phyloP scores from a whole-genome alignment of 2,113 vertebrate species.

The Antechinus stuartii region DNA sequence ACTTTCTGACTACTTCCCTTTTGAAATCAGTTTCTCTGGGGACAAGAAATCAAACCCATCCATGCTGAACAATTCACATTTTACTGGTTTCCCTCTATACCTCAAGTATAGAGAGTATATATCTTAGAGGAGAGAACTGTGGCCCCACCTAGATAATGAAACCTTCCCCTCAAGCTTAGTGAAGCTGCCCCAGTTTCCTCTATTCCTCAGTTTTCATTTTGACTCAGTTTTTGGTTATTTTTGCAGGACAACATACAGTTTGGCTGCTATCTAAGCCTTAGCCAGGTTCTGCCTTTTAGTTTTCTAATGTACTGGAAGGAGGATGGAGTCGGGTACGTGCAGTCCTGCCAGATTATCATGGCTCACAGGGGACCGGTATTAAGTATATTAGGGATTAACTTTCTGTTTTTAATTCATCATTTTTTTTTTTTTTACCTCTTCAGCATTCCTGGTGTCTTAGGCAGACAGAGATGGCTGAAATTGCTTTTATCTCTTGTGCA shows the following conservation, averaged over 20 bases:
- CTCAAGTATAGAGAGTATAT: not conserved
- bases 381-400: not conserved
- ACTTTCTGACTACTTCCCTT: not conserved
- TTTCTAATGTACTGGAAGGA: not conserved
- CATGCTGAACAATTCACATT: not conserved
- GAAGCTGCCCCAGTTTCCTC: not conserved
- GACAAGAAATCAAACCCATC: not conserved
- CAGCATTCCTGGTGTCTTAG: not conserved
- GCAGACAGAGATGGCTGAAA: not conserved
- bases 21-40: not conserved
- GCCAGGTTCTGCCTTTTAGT: not conserved
- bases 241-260: not conserved
- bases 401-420: not conserved
- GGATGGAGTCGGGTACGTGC: not conserved
- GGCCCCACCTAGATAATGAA: not conserved
- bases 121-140: not conserved
- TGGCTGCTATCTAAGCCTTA: not conserved
- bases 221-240: not conserved
- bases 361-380: not conserved
- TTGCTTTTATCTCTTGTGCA: not conserved
- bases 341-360: not conserved
- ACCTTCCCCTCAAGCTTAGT: not conserved
- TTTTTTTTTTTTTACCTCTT: not conserved
- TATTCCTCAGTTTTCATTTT: not conserved
- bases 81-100: not conserved